Conservation (phyloP, 2,797 vertebrate genomes). For the Galago senegalensis region DNA sequence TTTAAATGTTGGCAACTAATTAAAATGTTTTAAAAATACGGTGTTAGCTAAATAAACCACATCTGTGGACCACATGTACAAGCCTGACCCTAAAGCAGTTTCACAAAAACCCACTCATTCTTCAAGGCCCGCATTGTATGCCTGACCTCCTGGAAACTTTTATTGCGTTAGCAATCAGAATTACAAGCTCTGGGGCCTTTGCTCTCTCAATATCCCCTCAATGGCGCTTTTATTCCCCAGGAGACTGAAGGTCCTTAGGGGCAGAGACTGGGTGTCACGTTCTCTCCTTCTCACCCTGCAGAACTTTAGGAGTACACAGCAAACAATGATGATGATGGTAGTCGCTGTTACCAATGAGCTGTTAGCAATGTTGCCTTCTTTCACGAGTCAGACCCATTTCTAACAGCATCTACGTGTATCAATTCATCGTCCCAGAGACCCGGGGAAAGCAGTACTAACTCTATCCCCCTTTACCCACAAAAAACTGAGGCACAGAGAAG, state of each 20-base stretch:
- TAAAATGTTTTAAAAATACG: slow-evolving; percentile 72
- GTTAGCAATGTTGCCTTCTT: not conserved
- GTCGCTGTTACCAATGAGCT: not conserved
- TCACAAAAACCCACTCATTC: slow-evolving; percentile 30
- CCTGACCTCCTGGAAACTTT: not conserved
- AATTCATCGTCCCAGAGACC: not conserved
- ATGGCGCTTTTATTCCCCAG: not conserved
- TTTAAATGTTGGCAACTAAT: slow-evolving; percentile 74
- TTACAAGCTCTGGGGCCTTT: not conserved
- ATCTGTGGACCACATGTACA: slow-evolving; percentile 77
- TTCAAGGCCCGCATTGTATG: slow-evolving; percentile 33
- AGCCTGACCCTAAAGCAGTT: not conserved
- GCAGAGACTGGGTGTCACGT: not conserved
- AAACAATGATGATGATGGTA: not conserved
- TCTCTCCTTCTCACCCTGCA: not conserved
- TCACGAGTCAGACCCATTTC: not conserved
- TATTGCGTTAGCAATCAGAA: slow-evolving; percentile 14
- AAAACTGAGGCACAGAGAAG: not conserved
- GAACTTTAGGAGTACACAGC: not conserved
- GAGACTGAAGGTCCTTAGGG: not conserved
- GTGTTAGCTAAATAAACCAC: slow-evolving; percentile 73
- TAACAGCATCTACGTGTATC: not conserved
- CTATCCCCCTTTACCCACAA: not conserved
- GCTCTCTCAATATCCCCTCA: not conserved
- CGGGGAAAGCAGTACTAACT: not conserved